Conservation (phyloP, 1,140 invertebrate species). For the Microplitis demolitor region DNA sequence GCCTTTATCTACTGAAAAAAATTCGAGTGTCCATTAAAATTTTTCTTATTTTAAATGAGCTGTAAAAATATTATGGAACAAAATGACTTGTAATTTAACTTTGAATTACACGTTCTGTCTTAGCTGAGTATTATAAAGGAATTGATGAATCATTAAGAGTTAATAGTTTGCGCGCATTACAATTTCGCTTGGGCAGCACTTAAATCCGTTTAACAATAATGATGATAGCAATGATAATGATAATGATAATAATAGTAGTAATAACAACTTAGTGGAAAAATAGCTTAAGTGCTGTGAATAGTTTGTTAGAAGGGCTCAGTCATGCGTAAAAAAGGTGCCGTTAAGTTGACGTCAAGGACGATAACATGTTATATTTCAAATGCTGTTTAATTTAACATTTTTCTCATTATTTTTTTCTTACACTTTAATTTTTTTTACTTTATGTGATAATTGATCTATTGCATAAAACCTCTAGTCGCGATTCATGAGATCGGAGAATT, state of each 20-base stretch:
- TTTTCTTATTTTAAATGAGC: not conserved
- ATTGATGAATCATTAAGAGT: constrained; percentile 8
- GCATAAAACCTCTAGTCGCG: too few species aligned
- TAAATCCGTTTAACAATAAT: not conserved
- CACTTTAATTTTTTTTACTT: too few species aligned
- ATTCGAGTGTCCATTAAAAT: not conserved
- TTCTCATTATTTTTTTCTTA: too few species aligned
- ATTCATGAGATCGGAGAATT: too few species aligned
- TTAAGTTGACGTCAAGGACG: constrained; percentile 16
- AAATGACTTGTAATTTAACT: not conserved
- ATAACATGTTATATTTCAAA: constrained; percentile 1
- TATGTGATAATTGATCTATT: too few species aligned
- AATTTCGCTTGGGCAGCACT: not conserved
- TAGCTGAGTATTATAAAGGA: not conserved
- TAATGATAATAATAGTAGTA: not conserved
- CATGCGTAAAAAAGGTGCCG: constrained; percentile 4
- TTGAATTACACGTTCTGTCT: not conserved
- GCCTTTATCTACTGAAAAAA: not conserved
- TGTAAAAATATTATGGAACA: not conserved
- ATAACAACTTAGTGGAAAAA: not conserved
- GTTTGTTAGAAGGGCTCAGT: constrained; percentile 7
- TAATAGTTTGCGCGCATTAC: not conserved
- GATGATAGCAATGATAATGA: not conserved
- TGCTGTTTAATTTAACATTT: not conserved
- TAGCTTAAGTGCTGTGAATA: not conserved